Conservation (phyloP, 2,797 vertebrate species). For the Danio albolineatus region DNA sequence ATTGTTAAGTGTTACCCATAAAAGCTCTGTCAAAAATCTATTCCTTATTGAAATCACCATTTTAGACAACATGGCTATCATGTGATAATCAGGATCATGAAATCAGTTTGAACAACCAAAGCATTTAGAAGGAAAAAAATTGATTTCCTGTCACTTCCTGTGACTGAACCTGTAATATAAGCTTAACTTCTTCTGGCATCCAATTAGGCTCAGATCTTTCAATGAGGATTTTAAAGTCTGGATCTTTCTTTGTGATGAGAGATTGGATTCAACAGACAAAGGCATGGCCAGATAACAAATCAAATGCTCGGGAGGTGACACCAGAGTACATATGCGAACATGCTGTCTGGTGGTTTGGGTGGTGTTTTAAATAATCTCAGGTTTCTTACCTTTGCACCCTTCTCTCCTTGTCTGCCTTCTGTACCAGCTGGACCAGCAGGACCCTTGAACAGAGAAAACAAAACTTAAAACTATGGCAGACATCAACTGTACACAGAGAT, state of each 20-base stretch:
- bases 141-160: conserved; percentile 63
- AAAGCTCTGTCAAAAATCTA: too few species aligned
- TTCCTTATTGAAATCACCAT: too few species aligned
- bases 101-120: too few species aligned
- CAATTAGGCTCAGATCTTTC: conserved; percentile 71
- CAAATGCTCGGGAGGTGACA: conserved; percentile 27
- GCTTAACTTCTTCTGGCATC: conserved; percentile 74
- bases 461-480: neutral
- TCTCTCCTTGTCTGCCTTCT: conserved; percentile 95
- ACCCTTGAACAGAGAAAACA: conserved; percentile 76
- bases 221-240: conserved; percentile 67
- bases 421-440: conserved; percentile 84
- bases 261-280: conserved; percentile 33
- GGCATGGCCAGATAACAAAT: conserved; percentile 22
- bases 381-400: conserved; percentile 90
- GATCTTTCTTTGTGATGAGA: conserved; percentile 52
- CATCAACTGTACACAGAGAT: neutral
- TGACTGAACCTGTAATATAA: conserved; percentile 49
- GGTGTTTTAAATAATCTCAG: neutral
- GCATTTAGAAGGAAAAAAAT: conserved; percentile 54
- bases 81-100: too few species aligned
- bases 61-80: too few species aligned
- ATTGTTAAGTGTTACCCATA: too few species aligned
- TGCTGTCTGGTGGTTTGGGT: neutral
- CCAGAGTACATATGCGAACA: conserved; percentile 4